phyloP scores from a whole-genome alignment of 2,888 invertebrate species.

The Julus scandinavius region DNA sequence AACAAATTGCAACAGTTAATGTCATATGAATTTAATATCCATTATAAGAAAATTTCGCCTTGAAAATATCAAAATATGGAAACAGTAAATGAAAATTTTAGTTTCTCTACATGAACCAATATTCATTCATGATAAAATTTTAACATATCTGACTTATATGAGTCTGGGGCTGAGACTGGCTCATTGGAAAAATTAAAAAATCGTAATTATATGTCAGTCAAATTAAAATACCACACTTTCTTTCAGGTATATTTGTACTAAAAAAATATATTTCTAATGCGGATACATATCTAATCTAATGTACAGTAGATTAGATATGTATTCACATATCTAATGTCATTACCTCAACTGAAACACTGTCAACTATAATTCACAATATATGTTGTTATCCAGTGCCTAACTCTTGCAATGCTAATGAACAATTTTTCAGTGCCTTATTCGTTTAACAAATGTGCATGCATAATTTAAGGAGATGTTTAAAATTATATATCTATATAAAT shows the following conservation, averaged over 20 bases:
- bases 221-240: not conserved
- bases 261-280: not conserved
- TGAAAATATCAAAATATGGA: not conserved
- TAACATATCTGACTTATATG: not conserved
- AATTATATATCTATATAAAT: constrained; percentile 33
- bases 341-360: constrained; percentile 4
- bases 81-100: not conserved
- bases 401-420: constrained; percentile 23
- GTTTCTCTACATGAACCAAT: not conserved
- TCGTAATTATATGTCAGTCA: not conserved
- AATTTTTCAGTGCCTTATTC: constrained; percentile 35
- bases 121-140: not conserved
- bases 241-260: not conserved
- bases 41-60: not conserved
- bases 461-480: constrained; percentile 38
- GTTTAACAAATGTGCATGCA: constrained; percentile 39
- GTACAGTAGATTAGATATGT: no score
- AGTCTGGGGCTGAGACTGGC: not conserved
- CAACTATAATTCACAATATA: not conserved
- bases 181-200: not conserved
- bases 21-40: not conserved
- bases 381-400: constrained; percentile 42
- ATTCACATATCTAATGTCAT: not conserved
- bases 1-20: not conserved
- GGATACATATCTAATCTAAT: not conserved